Evolutionary conservation across 2,888 invertebrate genomes (phyloP), one percentile per base, ranked within the genome.

Genomic region (Nasonovia ribisnigri): DNA sequence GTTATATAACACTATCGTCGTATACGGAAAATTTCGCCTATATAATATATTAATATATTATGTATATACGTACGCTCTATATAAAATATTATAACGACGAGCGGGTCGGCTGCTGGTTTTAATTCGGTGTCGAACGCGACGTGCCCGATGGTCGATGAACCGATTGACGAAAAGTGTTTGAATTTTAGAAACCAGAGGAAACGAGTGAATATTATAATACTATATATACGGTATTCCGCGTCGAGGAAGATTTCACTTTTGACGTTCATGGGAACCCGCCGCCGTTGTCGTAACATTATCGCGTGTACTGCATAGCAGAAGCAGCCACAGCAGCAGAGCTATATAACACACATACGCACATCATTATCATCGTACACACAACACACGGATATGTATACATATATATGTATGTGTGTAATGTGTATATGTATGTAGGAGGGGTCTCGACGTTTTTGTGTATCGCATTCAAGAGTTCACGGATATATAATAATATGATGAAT

Each of bases 251-350:
- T 92, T 92, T 92, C 92, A 92, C 92, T 92, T 92, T 92, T 92
- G 92, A 92, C 88, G 92, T 92, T 46, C 92, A 92, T 92, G 88
- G 92, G 92, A 92, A 92, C 92, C 91, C 60, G 46, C 57, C 57
- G 91, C 84, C 26, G 91, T 48, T 51, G 87, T 86, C 86, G 60
- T 92, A 92, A 86, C 84, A 46, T 57, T 92, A 92, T 92, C 86
- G 92, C 88, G 92, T 87, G 92, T 54, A 54, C 43, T 46, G 92
- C 67, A n/a, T n/a, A 92, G 88, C 57, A 88, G n/a, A 13, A 54
- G 42, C 48, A 48, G 11, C 43, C 10, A 26, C 43, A 86, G 42
- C 84, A 46, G 29, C 11, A 46, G 29, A 43, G 29, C 29, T 46
- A 86, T 46, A 86, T 86, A 86, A 86, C 43, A 46, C 46, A 84